Evolutionary conservation across 2,113 vertebrate species (phyloP), one percentile per base, ranked within the genome.

Genomic region (Haliaeetus leucogaster): DNA sequence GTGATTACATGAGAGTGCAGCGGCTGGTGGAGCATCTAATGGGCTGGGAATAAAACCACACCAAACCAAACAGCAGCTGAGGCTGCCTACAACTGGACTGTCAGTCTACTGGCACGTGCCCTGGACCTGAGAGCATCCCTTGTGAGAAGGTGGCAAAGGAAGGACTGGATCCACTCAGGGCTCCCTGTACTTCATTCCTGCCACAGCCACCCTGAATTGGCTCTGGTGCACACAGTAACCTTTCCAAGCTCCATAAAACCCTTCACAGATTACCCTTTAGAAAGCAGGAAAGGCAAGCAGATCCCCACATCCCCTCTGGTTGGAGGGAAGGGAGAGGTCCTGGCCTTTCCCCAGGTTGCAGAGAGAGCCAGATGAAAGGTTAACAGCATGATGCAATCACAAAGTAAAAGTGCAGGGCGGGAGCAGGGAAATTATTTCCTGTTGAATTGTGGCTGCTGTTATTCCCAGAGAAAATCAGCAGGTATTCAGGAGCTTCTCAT

Each of bases 241-340:
- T 97, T 97, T 96, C 96, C 85, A 93, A 94, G 88, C 76, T 73
- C 87, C 77, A 84, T 86, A 93, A 94, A 95, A 29, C 65, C 89
- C n/a, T 81, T 90, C 79, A 89, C 73, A 89, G 19, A 76, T 92
- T 90, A 90, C 76, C 80, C 89, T 97, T 92, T 85, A 73, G 81
- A 95, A 94, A 90, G 50, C 52, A 74, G 59, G 50, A 38, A 61
- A 95, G n/a, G 82, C n/a, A 59, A 67, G 65, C 77, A 78, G 93
- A 91, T 21, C 86, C 85, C 34, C 16, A 16, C 16, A 36, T 83
- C 70, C 84, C 92, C 85, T 86, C 61, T 25, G 19, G 91, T 29
- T 62, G 71, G 73, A 62, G 62, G 67, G 70, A 42, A 94, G 29
- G 40, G 59, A 86, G 86, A 93, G 73, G 94, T 84, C 86, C 43